These are phyloP conservation scores for Eudyptes chrysolophus DNA, from an alignment of 2,113 vertebrate species.

Conservation along the genomic window DNA sequence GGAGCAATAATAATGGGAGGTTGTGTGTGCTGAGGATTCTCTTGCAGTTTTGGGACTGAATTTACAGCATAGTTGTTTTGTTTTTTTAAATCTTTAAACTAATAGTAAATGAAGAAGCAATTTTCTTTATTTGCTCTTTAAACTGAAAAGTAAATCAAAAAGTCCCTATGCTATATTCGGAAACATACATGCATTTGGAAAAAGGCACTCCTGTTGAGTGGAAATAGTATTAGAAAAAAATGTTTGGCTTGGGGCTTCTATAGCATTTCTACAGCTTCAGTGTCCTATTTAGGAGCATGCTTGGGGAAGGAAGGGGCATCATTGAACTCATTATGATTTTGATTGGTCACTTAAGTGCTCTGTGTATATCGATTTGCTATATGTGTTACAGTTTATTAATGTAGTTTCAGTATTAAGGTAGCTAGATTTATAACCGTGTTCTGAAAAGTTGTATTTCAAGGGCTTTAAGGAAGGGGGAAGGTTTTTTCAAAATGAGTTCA, in stretches of 20 bases:
- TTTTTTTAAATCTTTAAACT: neutral
- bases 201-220: neutral
- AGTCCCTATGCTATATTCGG: neutral
- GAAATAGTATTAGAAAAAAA: neutral
- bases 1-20: neutral
- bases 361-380: neutral
- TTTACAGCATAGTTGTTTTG: neutral
- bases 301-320: neutral
- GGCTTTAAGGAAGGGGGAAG: neutral
- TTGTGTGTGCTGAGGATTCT: neutral
- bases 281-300: neutral
- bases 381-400: neutral
- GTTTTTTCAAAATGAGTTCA: neutral
- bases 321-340: rapidly evolving
- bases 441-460: neutral
- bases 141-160: neutral
- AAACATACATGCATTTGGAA: neutral
- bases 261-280: neutral
- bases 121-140: neutral
- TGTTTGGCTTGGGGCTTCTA: neutral
- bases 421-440: neutral
- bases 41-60: neutral
- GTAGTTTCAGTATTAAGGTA: neutral
- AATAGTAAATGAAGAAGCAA: neutral
- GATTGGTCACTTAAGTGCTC: neutral